Conservation (phyloP, 2,113 vertebrate genomes). For the Arvicanthis niloticus region DNA sequence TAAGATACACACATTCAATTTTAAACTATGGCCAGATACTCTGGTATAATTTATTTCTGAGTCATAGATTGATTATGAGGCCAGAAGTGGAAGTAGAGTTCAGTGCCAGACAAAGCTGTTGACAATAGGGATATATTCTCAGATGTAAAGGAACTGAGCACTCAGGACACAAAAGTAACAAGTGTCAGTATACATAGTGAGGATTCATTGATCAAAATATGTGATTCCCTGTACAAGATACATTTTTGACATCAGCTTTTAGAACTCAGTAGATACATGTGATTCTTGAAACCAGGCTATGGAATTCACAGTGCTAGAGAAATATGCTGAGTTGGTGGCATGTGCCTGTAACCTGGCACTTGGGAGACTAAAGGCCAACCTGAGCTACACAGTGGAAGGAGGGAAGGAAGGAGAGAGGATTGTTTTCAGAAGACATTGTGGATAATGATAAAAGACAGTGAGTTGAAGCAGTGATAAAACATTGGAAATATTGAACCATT, state of each 20-base stretch:
- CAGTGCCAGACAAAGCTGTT: neutral
- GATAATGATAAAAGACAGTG: neutral
- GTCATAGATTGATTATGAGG: neutral
- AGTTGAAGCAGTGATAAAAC: neutral
- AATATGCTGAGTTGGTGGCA: neutral
- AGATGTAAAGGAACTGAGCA: neutral
- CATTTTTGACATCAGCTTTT: neutral
- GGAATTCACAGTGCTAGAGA: neutral
- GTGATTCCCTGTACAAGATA: neutral
- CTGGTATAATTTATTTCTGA: neutral
- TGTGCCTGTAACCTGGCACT: neutral
- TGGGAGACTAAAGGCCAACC: neutral
- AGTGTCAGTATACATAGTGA: neutral
- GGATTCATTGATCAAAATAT: neutral
- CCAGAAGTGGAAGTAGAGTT: neutral
- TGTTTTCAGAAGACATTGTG: conserved; percentile 3
- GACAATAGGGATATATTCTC: neutral
- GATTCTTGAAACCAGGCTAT: conserved; percentile 3
- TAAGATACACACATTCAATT: neutral
- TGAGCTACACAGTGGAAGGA: neutral
- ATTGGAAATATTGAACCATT: neutral
- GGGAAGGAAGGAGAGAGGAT: neutral
- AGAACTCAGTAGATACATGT: neutral
- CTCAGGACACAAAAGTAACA: neutral
- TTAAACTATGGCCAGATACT: neutral